Base-by-base conservation (phyloP, 1,140 invertebrate genomes). In the Drosophila prosaltans region DNA sequence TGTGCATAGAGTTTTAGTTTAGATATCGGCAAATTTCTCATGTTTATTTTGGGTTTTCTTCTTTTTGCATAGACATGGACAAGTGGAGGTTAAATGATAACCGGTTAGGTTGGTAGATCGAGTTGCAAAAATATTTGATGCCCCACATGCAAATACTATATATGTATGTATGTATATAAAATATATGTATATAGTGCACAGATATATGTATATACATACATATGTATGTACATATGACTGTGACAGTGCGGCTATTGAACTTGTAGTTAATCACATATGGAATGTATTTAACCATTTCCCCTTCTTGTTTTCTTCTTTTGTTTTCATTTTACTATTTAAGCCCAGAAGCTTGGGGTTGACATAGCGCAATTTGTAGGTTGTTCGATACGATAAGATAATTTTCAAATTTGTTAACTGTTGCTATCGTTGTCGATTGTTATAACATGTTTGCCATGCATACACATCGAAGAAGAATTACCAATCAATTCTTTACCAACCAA, bases 311-410 rank as follows among this genome's bases (percentile, higher is more conserved):
- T 48, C 6, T 26, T 51, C 28, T 61, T 30, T 48, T 24, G 32
- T 67, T 39, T 10, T 24, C 21, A 45, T 30, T 65, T 62, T 51
- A 7, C 45, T 6, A 51, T 51, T 51, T 51, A 51, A 51, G 45
- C 45, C 45, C 45, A 51, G 45, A 51, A 51, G 45, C 45, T 51
- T 51, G 45, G 45, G 21, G 21, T 51, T 51, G 45, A 51, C 45
- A 51, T 26, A 51, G 45, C 45, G 45, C 45, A 51, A 51, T 51
- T 51, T 51, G 45, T 51, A 10, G 45, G 45, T 51, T 51, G 21
- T 51, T 51, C 45, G 45, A 26, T 51, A 51, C 45, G 45, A 51
- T 51, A 51, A 51, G 45, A 51, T 51, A 51, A 51, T 51, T 51
- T 51, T 51, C 45, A 51, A 51, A 51, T 51, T 51, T 51, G 45